Evolutionary conservation across 2,888 invertebrate genomes (phyloP).

Genomic region (Lottia gigantea): DNA sequence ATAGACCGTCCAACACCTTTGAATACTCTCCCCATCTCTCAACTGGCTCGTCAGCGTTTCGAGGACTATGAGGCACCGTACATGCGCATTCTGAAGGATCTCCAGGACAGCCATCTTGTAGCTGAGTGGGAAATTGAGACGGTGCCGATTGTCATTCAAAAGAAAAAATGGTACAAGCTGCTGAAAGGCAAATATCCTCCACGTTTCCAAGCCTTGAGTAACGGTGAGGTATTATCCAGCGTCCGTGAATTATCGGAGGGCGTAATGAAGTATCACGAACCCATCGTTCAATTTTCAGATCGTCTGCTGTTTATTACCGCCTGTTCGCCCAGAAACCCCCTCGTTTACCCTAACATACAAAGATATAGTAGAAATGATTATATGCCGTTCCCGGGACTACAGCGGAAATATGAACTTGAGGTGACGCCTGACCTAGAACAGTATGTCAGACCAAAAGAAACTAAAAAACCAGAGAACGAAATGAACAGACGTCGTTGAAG

Average conservation of each 20-base stretch:
- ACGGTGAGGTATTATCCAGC: constrained; percentile 55
- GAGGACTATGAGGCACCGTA: constrained; percentile 57
- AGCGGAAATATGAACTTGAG: not conserved
- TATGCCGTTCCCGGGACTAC: constrained; percentile 25
- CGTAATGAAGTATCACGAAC: constrained; percentile 61
- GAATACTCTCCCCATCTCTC: constrained; percentile 60
- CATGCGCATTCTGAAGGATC: constrained; percentile 56
- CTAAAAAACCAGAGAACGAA: not conserved
- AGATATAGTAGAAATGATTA: constrained; percentile 40
- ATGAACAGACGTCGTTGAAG: no score
- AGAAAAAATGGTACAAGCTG: constrained; percentile 62
- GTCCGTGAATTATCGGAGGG: constrained; percentile 64
- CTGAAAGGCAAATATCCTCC: constrained; percentile 58
- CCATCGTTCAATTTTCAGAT: constrained; percentile 60
- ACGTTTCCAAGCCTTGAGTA: constrained; percentile 58
- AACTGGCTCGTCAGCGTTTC: constrained; percentile 52
- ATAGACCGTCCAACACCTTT: constrained; percentile 58
- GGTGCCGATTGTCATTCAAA: constrained; percentile 57
- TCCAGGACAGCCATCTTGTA: constrained; percentile 55
- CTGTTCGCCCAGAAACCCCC: constrained; percentile 34
- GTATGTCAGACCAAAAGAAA: constrained; percentile 17
- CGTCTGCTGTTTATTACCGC: constrained; percentile 61
- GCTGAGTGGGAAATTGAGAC: constrained; percentile 64
- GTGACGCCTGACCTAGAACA: constrained; percentile 38
- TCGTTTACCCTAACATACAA: constrained; percentile 44